Evolutionary conservation across 2,113 vertebrate genomes (phyloP), one percentile per base, ranked within the genome.

Genomic region (zebrafish (Danio rerio)): DNA sequence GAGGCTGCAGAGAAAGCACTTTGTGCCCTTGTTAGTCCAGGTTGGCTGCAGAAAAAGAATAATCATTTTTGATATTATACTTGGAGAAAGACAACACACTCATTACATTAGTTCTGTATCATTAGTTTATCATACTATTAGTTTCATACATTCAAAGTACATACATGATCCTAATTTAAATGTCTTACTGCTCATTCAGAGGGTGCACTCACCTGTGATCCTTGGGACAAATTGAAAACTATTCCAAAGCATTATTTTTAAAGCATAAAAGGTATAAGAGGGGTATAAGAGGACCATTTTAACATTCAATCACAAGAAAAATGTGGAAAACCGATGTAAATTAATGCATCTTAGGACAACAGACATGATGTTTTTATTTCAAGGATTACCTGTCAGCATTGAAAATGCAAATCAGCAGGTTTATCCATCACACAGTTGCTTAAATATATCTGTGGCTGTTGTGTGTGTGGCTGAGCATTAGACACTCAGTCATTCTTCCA

Each of bases 1-100:
- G 95, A 95, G 78, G 96, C 95, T 11, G 96, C 95, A 92, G 96
- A 97, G 94, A 98, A 99, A 95, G 96, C 96, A 97, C 97, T 98
- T 94, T 97, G 97, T 88, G 96, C 96, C 96, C 97, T 93, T 63
- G 95, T 98, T 94, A 98, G 92, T 93, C 95, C 92, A 92, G 94
- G 94, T 92, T 96, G 95, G 92, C 94, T 96, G 73, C 5, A 7
- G 86, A 88, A 87, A 84, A 86, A 68, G 42, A 61, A 0, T 6
- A 12, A 4, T 61, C 18, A 52, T 52, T 18, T 56, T 9, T 59
- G 56, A 43, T 58, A 65, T 42, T 58, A 45, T n/a, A 73, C 49
- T 43, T 80, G 9, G 4, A 45, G 7, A 62, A 52, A 65, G 45
- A 71, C 59, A 0, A 2, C 0, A 82, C 43, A 89, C 81, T 1